Conservation (phyloP, 2,888 invertebrate genomes). For the Hedychridium roseum region DNA sequence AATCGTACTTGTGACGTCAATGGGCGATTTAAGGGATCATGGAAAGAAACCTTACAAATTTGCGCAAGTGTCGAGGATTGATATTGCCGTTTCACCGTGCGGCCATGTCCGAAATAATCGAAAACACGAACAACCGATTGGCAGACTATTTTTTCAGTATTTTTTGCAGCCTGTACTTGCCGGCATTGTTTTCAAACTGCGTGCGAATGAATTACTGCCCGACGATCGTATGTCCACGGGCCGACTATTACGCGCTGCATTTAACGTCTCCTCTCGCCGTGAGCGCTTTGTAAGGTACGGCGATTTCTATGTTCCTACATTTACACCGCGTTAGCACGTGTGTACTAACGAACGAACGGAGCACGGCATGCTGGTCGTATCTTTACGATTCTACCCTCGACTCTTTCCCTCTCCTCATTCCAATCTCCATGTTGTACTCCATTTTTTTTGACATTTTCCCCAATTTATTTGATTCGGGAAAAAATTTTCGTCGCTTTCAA, state of each 20-base stretch:
- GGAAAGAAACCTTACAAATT: background rate
- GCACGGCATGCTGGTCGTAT: slow-evolving; percentile 17
- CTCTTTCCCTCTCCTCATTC: no score
- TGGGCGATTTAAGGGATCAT: background rate
- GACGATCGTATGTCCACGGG: slow-evolving; percentile 3
- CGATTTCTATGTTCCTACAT: slow-evolving; percentile 34
- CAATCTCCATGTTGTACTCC: no score
- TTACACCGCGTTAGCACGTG: slow-evolving; percentile 29
- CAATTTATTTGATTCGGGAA: no score
- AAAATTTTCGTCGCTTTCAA: no score
- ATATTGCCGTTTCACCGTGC: background rate
- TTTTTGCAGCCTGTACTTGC: background rate
- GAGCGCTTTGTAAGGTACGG: slow-evolving; percentile 10
- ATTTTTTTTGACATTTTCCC: no score
- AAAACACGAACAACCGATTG: no score
- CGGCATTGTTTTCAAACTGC: background rate
- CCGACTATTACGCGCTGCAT: slow-evolving; percentile 14
- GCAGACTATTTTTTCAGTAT: no score
- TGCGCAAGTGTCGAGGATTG: background rate
- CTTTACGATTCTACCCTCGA: no score
- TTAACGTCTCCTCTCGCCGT: slow-evolving; percentile 11
- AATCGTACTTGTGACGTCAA: no score
- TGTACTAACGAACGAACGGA: slow-evolving; percentile 29
- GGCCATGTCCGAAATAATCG: background rate
- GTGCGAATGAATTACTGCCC: background rate